phyloP scores from a whole-genome alignment of 2,797 vertebrate species.

The Tiaroga cobitis region DNA sequence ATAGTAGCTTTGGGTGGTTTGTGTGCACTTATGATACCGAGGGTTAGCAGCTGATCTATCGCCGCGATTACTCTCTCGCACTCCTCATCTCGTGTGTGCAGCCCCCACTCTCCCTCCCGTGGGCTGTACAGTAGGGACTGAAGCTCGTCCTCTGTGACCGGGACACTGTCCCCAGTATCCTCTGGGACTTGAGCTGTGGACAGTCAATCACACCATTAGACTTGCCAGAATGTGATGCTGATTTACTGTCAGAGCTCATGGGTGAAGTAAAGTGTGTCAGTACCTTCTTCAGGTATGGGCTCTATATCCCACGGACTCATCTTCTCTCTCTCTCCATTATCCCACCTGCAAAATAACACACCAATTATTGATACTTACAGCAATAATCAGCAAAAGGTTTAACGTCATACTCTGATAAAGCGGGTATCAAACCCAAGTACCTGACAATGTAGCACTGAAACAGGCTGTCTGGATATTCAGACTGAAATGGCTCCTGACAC shows the following conservation, averaged over 20 bases:
- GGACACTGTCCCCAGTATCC: slow-evolving; percentile 91
- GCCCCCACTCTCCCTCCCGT: slow-evolving; percentile 96
- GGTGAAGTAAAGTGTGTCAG: neutral
- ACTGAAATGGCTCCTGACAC: slow-evolving; percentile 94
- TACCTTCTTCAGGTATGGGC: slow-evolving; percentile 93
- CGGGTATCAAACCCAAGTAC: slow-evolving; percentile 64
- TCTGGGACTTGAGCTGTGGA: slow-evolving; percentile 87
- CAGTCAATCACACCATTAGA: neutral
- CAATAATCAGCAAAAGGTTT: neutral
- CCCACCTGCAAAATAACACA: slow-evolving; percentile 83
- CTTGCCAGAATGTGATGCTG: neutral
- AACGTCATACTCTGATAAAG: neutral
- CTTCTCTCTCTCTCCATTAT: slow-evolving; percentile 94
- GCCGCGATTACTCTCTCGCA: slow-evolving; percentile 90
- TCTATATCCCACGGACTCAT: slow-evolving; percentile 99
- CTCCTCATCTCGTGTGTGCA: slow-evolving; percentile 91
- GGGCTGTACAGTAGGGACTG: slow-evolving; percentile 90
- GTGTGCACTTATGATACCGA: slow-evolving; percentile 77
- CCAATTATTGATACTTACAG: neutral
- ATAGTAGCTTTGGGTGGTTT: neutral
- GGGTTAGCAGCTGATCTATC: slow-evolving; percentile 90
- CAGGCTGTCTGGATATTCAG: slow-evolving; percentile 94
- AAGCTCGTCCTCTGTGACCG: slow-evolving; percentile 91
- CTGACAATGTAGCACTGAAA: slow-evolving; percentile 97
- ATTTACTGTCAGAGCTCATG: neutral